Conservation (phyloP, 2,888 invertebrate genomes). For the Stramonita haemastoma region DNA sequence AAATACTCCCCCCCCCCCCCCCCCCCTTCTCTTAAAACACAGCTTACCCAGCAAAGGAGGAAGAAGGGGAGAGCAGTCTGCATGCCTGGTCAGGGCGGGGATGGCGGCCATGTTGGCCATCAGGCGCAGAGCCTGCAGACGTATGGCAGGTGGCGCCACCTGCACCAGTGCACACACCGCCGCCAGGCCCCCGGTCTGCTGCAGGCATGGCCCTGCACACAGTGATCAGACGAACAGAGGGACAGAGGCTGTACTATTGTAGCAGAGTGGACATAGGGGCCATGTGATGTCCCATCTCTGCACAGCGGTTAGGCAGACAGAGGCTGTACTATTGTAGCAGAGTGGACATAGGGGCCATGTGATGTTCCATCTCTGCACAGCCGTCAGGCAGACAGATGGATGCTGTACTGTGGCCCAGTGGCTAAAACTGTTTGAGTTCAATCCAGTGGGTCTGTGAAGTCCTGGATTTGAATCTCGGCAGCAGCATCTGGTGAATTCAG, state of each 20-base stretch:
- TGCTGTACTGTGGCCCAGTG: background rate
- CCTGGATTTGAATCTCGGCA: too few species aligned
- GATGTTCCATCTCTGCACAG: too few species aligned
- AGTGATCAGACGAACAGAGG: background rate
- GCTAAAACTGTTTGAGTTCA: too few species aligned
- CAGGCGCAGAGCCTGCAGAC: background rate
- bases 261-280: too few species aligned
- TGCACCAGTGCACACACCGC: background rate
- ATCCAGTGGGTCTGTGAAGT: too few species aligned
- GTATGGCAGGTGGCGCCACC: background rate
- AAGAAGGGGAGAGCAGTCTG: background rate
- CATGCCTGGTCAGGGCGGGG: background rate
- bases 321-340: too few species aligned
- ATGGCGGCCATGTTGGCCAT: background rate
- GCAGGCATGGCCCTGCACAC: background rate
- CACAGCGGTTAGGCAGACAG: too few species aligned
- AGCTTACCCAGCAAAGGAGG: background rate
- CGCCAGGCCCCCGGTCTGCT: background rate
- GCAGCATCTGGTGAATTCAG: too few species aligned
- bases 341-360: too few species aligned
- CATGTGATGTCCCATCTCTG: too few species aligned
- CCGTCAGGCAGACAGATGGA: too few species aligned
- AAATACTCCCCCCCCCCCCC: background rate
- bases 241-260: too few species aligned
- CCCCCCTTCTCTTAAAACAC: background rate